phyloP scores from a whole-genome alignment of 2,888 invertebrate genomes.

The Drosophila fulvimacula region DNA sequence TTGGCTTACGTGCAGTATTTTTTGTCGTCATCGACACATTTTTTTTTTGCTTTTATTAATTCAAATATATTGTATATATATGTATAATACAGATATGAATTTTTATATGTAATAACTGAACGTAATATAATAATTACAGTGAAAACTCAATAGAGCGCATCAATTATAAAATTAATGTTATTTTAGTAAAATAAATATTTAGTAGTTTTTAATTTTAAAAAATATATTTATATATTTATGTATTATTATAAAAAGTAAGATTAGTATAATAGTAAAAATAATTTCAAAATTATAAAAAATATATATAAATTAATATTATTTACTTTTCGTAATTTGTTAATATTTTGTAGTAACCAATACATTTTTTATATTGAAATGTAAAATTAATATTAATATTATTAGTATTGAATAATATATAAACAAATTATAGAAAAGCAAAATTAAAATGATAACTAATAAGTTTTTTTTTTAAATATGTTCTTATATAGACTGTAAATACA shows the following conservation, averaged over 20 bases:
- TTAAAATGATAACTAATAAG: too few species aligned
- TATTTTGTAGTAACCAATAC: too few species aligned
- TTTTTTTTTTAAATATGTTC: too few species aligned
- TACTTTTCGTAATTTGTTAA: too few species aligned
- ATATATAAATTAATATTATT: too few species aligned
- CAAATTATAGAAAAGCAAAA: too few species aligned
- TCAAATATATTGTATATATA: slow-evolving; percentile 2
- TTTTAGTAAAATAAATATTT: not conserved
- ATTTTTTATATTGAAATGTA: too few species aligned
- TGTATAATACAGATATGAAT: not conserved
- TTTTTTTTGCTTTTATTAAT: slow-evolving; percentile 13
- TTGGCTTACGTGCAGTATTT: slow-evolving; percentile 30
- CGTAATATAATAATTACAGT: not conserved
- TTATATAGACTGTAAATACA: too few species aligned
- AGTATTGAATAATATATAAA: too few species aligned
- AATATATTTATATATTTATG: not conserved
- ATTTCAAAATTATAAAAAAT: too few species aligned
- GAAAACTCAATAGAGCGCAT: not conserved
- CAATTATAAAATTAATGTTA: too few species aligned
- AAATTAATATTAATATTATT: too few species aligned
- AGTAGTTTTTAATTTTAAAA: not conserved
- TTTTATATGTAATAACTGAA: slow-evolving; percentile 28
- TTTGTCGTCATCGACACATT: slow-evolving; percentile 22
- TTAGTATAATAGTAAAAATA: not conserved
- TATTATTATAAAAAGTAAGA: not conserved